phyloP scores from a whole-genome alignment of 2,888 invertebrate species.

The Scaptomyza tumidula region DNA sequence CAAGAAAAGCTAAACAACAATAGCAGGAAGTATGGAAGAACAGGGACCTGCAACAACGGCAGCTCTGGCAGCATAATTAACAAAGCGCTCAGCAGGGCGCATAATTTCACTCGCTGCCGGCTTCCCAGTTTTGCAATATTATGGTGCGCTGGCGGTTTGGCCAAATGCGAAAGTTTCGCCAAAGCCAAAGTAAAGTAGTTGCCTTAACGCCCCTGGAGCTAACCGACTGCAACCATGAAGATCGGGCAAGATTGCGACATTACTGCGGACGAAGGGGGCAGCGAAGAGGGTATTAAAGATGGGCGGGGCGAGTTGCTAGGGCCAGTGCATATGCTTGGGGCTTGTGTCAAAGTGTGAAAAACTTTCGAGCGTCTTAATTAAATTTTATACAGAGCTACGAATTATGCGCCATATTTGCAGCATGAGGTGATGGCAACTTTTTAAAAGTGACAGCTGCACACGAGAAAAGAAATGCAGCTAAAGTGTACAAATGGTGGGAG shows the following conservation, averaged over 20 bases:
- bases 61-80: conserved; percentile 65
- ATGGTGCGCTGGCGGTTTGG: conserved; percentile 44
- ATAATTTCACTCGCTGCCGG: conserved; percentile 66
- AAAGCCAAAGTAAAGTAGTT: conserved; percentile 74
- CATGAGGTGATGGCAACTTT: conserved; percentile 61
- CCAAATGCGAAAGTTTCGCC: conserved; percentile 62
- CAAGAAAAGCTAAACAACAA: conserved; percentile 53
- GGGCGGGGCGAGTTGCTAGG: not conserved
- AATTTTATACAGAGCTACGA: conserved; percentile 69
- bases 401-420: conserved; percentile 58
- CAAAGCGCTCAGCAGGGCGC: conserved; percentile 75
- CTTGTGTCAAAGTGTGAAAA: conserved; percentile 76
- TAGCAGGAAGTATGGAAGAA: conserved; percentile 41
- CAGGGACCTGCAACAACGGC: conserved; percentile 15
- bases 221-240: conserved; percentile 49
- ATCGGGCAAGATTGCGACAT: conserved; percentile 36
- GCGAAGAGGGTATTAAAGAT: not conserved
- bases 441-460: conserved; percentile 75
- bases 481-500: not conserved
- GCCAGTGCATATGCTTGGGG: conserved; percentile 63
- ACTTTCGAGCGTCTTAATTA: conserved; percentile 75
- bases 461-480: conserved; percentile 43
- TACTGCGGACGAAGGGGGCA: not conserved
- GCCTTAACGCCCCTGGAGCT: conserved; percentile 64
- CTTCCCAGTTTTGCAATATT: conserved; percentile 47